Evolutionary conservation across 2,888 invertebrate species (phyloP).

Genomic region (Labia minor): DNA sequence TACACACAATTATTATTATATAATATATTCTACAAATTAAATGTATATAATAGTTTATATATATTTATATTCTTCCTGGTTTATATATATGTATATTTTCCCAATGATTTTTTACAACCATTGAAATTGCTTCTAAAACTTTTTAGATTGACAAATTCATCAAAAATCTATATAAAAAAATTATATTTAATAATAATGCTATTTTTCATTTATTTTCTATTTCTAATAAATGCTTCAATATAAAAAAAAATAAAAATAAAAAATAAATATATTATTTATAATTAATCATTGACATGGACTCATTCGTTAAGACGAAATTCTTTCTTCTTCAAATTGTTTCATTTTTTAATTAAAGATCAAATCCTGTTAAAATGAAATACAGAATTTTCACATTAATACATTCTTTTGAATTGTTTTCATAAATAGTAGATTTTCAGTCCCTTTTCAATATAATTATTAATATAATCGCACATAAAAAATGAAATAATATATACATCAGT

Average conservation of each 20-base stretch:
- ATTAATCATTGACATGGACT: neutral
- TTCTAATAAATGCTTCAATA: constrained; percentile 5
- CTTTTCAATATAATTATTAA: too few relatives aligned
- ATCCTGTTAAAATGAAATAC: neutral
- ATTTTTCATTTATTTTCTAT: neutral
- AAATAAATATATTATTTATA: neutral
- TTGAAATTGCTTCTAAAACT: constrained; percentile 13
- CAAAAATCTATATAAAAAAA: neutral
- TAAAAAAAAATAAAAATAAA: neutral
- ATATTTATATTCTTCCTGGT: neutral
- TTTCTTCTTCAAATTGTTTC: constrained; percentile 2
- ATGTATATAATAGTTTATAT: constrained; percentile 4
- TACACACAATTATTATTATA: constrained; percentile 6
- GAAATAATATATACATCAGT: neutral
- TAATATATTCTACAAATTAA: constrained; percentile 13
- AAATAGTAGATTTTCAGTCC: too few relatives aligned
- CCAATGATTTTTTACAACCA: neutral
- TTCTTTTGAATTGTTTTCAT: too few relatives aligned
- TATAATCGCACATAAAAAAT: neutral
- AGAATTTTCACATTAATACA: neutral
- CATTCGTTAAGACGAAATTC: neutral
- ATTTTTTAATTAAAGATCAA: neutral
- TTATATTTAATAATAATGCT: neutral
- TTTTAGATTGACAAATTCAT: constrained; percentile 13
- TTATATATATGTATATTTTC: constrained; percentile 5